phyloP scores from a whole-genome alignment of 1,140 invertebrate genomes.

The Globodera rostochiensis region DNA sequence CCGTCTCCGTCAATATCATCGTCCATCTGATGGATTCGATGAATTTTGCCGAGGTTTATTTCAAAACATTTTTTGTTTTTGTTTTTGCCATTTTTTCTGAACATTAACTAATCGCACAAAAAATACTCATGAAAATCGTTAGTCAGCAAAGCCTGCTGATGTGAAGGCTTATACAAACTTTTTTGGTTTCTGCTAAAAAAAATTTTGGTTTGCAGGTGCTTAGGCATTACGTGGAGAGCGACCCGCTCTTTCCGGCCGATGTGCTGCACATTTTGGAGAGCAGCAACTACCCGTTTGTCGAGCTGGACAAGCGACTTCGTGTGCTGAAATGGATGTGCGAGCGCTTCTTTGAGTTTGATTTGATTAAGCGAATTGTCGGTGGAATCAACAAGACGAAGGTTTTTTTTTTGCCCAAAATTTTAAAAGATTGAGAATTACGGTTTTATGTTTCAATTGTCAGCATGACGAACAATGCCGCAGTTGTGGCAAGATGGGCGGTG shows the following conservation, averaged over 20 bases:
- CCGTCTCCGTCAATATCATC: constrained; percentile 45
- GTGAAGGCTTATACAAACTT: too few relatives aligned
- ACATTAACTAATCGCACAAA: too few relatives aligned
- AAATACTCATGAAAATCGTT: too few relatives aligned
- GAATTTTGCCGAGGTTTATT: constrained; percentile 52
- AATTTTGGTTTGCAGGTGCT: constrained; percentile 36
- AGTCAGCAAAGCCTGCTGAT: too few relatives aligned
- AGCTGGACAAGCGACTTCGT: constrained; percentile 41
- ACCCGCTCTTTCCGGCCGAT: constrained; percentile 32
- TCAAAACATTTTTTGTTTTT: background rate
- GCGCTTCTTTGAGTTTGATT: constrained; percentile 42
- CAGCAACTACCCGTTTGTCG: constrained; percentile 51
- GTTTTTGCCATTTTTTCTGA: constrained; percentile 24
- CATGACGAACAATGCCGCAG: constrained; percentile 87
- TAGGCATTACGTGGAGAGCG: constrained; percentile 52
- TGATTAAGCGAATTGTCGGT: constrained; percentile 37
- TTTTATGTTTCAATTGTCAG: constrained; percentile 41
- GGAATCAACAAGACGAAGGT: constrained; percentile 40
- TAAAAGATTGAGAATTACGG: background rate
- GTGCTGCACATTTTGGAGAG: constrained; percentile 35
- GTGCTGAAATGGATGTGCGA: constrained; percentile 52
- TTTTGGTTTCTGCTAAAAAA: background rate
- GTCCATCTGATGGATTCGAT: constrained; percentile 51
- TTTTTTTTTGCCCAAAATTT: constrained; percentile 5
- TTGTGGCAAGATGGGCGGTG: constrained; percentile 73